Base-by-base conservation (phyloP, 2,888 invertebrate species). In the Habrosyne pyritoides region DNA sequence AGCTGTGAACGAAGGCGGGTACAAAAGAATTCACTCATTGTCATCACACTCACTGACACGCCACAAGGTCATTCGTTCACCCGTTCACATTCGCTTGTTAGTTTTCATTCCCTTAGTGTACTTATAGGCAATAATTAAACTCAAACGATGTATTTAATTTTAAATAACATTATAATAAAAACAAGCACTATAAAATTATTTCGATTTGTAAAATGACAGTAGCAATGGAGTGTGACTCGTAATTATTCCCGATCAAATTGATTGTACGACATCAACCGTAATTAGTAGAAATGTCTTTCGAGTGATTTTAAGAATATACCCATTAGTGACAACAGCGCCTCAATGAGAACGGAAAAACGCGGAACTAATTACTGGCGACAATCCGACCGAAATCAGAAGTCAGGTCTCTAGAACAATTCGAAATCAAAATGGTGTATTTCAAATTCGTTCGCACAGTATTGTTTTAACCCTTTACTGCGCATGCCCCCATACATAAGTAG, bases 391-490 rank as follows among this genome's bases (percentile, higher is more conserved):
- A 70, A 80, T 55, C 2, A 65, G 64, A 54, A 64, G 56, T 21
- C 30, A 7, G 24, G 4, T 1, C 7, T 24, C 3, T 1, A 14
- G 10, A 53, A 54, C 2, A 64, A 60, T 55, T 64, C 50, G 2
- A 48, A 53, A 53, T 21, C 2, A 12, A 7, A 14, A 54, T 14
- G 2, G 3, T 7, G 4, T 21, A 61, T 53, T 60, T 26, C 0
- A 63, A 79, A 55, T 72, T 50, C 33, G 68, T 47, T 2, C 64
- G 79, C 55, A 10, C 78, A 62, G 56, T 52, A 66, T 53, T 61
- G 57, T 59, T 74, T 89, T 85, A 91, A 90, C 91, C 91, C 91
- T 91, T 91, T 90, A 89, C 87, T 91, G 91, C 91, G 91, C 91
- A 92, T 91, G 91, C 78, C 88, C 66, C 79, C 87, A 87, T 89